phyloP scores from a whole-genome alignment of 2,113 vertebrate species.

The Myotis yumanensis region DNA sequence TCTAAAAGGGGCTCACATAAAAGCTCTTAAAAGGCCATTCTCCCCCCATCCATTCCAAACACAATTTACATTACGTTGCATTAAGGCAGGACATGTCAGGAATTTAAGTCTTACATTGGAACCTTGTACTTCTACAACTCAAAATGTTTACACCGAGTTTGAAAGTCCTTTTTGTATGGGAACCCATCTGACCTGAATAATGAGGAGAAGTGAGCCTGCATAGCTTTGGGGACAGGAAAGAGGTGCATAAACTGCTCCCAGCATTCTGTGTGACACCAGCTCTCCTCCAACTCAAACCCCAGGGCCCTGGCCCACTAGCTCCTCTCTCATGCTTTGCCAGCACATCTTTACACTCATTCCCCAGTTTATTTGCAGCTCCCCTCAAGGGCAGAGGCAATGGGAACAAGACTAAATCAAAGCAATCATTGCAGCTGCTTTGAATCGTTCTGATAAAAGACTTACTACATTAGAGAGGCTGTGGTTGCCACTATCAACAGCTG shows the following conservation, averaged over 20 bases:
- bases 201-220: neutral
- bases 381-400: constrained; percentile 42
- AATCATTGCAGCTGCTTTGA: constrained; percentile 34
- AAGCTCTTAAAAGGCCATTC: constrained; percentile 11
- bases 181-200: neutral
- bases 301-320: neutral
- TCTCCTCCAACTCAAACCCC: neutral
- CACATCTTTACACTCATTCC: neutral
- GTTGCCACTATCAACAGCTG: neutral
- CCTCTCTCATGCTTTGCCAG: neutral
- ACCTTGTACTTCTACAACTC: neutral
- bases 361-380: neutral
- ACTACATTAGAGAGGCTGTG: neutral
- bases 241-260: neutral
- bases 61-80: neutral
- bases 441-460: constrained; percentile 1
- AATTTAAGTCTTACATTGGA: neutral
- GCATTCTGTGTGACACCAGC: neutral
- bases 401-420: constrained; percentile 49
- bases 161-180: neutral
- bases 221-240: neutral
- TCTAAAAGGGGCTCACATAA: neutral
- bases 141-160: neutral
- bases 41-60: neutral
- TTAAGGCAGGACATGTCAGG: neutral